A percentile compares a stretch with the other conserved stretches of the same genome.
Conservation (phyloP, 2,113 vertebrate species). For the Ceuthmochares aereus region DNA sequence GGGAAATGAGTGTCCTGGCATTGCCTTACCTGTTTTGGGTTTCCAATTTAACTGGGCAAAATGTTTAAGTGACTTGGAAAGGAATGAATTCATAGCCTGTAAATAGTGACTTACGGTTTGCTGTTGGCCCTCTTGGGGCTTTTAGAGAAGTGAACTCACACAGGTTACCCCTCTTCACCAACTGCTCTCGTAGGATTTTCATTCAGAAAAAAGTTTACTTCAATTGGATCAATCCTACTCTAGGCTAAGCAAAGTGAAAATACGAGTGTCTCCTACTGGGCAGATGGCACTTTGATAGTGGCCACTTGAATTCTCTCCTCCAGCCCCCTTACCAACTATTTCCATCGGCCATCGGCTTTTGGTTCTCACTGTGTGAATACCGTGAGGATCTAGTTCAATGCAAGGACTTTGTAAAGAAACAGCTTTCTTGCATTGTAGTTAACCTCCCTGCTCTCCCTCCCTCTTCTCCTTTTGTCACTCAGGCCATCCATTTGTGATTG, state of each 20-base stretch:
- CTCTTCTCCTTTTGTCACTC: not conserved
- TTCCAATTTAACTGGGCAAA: not conserved
- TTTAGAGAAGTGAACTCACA: not conserved
- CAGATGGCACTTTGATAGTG: not conserved
- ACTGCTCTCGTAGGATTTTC: constrained; percentile 4
- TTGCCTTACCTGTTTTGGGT: not conserved
- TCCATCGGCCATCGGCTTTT: not conserved
- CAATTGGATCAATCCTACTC: not conserved
- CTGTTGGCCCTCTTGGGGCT: not conserved
- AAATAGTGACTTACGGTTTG: not conserved
- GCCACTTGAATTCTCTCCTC: not conserved
- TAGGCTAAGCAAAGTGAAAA: not conserved
- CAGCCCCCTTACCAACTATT: not conserved
- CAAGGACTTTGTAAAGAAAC: not conserved
- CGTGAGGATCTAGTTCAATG: not conserved
- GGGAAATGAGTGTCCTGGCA: not conserved
- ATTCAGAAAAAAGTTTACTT: not conserved
- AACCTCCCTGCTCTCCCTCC: not conserved
- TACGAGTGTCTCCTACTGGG: not conserved
- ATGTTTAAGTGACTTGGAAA: not conserved
- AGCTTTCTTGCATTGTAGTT: constrained; percentile 8
- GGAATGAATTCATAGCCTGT: constrained; percentile 6
- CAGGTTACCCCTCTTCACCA: not conserved
- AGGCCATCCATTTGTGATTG: constrained; percentile 54
- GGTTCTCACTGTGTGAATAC: not conserved